A percentile compares a stretch with the other conserved stretches of the same genome.
Conservation (phyloP, 2,797 vertebrate species). For the Epinephelus malabaricus region DNA sequence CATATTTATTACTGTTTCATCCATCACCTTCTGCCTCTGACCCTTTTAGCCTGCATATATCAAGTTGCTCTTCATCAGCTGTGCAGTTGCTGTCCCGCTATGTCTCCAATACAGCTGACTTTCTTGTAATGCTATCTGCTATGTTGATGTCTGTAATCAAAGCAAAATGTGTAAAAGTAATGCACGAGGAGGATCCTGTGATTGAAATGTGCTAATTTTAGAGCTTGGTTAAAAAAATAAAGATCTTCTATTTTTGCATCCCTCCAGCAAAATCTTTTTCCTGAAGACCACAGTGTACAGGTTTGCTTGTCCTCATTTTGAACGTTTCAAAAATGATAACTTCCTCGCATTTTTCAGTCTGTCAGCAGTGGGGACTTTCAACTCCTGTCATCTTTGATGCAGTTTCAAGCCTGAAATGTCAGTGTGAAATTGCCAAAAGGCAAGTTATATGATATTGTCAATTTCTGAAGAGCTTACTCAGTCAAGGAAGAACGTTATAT, state of each 20-base stretch:
- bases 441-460: neutral
- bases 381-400: slow-evolving; percentile 24
- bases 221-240: slow-evolving; percentile 9
- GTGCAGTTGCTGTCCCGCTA: neutral
- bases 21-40: no score
- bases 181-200: neutral
- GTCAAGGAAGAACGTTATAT: neutral
- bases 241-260: slow-evolving; percentile 1
- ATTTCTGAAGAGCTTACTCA: slow-evolving; percentile 2
- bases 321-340: slow-evolving; percentile 13
- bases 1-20: no score
- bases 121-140: neutral
- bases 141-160: neutral
- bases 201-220: slow-evolving; percentile 2
- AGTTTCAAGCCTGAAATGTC: slow-evolving; percentile 32
- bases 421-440: slow-evolving; percentile 25
- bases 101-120: neutral
- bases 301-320: slow-evolving; percentile 4
- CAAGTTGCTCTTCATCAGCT: neutral
- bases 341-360: neutral
- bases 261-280: neutral
- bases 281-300: neutral
- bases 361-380: neutral
- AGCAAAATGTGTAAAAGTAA: neutral
- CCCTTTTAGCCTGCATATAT: no score